phyloP scores from a whole-genome alignment of 53 echinoderm and acorn worm genomes.

The Paracentrotus lividus region DNA sequence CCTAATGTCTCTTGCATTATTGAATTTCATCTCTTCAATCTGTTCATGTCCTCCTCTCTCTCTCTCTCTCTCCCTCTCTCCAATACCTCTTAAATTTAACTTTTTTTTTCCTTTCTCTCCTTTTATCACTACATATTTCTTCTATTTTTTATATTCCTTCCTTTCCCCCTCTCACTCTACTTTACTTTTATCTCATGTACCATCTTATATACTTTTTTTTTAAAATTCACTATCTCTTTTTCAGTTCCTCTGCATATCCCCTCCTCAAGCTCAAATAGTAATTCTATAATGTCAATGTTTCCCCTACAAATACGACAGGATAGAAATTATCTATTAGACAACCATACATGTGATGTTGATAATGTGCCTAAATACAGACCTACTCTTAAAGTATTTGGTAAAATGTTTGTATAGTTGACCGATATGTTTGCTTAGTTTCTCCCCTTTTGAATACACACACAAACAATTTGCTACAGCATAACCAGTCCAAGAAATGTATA shows the following conservation, averaged over 20 bases:
- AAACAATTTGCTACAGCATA: neutral
- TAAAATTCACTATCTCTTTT: neutral
- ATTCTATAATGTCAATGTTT: neutral
- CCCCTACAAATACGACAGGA: neutral
- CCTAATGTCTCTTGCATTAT: no score
- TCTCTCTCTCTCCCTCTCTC: neutral
- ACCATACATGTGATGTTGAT: neutral
- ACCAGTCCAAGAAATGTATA: neutral
- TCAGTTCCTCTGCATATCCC: neutral
- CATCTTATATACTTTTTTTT: neutral
- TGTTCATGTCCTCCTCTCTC: no score
- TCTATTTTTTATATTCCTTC: neutral
- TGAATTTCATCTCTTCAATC: no score
- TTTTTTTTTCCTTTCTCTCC: no score
- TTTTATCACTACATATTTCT: no score
- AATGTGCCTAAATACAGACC: neutral
- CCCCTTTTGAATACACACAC: neutral
- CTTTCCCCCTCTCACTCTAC: neutral
- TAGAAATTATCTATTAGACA: neutral
- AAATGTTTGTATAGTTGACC: neutral
- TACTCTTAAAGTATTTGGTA: neutral
- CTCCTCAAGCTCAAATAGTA: neutral
- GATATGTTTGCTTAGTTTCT: conserved; percentile 14
- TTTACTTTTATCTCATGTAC: neutral
- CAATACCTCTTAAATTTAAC: neutral